Conservation (phyloP, 2,113 vertebrate species). For the Microtus pennsylvanicus region DNA sequence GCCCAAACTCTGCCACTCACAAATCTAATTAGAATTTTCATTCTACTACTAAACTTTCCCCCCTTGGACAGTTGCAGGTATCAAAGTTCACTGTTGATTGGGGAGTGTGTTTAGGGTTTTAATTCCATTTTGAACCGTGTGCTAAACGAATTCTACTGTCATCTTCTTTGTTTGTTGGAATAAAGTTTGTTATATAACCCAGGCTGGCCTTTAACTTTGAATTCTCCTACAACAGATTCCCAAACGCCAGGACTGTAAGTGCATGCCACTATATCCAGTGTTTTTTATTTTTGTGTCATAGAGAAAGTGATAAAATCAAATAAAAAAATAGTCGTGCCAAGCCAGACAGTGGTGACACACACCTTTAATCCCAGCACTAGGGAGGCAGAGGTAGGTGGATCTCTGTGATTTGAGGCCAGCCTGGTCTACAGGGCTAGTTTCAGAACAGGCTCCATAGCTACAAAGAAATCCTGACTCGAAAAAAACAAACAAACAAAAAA, state of each 20-base stretch:
- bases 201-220: background rate
- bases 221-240: background rate
- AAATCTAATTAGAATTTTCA: background rate
- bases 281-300: background rate
- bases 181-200: background rate
- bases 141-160: background rate
- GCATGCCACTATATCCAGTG: too few species aligned
- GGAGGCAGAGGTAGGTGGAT: too few species aligned
- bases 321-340: background rate
- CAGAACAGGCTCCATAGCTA: too few species aligned
- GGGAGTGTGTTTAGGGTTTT: background rate
- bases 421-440: too few species aligned
- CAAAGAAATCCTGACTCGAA: too few species aligned
- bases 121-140: background rate
- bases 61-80: background rate
- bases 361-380: too few species aligned
- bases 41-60: background rate
- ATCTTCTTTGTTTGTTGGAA: background rate
- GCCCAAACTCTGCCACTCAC: slow-evolving; percentile 10
- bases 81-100: background rate
- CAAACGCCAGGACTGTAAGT: background rate
- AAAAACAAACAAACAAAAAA: too few species aligned
- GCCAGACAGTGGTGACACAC: too few species aligned
- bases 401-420: too few species aligned
- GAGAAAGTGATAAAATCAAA: slow-evolving; percentile 21